Percentiles rank a stretch among this genome's conserved stretches.
phyloP scores from a whole-genome alignment of 2,888 invertebrate species.

The Candidula unifasciata region DNA sequence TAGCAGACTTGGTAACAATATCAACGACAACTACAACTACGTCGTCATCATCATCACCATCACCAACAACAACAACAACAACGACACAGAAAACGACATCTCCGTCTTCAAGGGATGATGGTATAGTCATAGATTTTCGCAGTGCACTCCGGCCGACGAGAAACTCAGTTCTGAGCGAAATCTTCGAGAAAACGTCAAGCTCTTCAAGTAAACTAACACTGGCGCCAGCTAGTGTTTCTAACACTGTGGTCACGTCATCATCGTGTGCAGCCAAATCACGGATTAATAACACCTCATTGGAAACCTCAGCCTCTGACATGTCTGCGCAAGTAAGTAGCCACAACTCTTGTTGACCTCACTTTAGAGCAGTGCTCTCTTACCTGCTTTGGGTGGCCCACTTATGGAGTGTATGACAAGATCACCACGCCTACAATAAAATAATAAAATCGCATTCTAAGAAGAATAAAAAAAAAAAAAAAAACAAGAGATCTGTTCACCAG shows the following conservation, averaged over 20 bases:
- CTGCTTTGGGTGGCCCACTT: no score
- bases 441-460: no score
- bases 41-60: background rate
- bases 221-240: background rate
- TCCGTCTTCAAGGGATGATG: background rate
- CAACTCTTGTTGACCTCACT: background rate
- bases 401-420: no score
- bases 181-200: background rate
- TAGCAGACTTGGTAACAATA: no score
- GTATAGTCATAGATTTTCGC: background rate
- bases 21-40: no score
- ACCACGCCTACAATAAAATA: no score
- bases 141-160: background rate
- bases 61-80: background rate
- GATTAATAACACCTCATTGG: background rate
- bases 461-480: no score
- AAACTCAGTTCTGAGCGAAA: background rate
- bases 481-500: no score
- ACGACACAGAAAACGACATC: background rate
- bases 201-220: background rate
- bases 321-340: background rate
- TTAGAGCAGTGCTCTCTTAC: no score
- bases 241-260: background rate
- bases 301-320: no score
- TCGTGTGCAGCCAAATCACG: no score